Conservation (phyloP, 2,888 invertebrate species). For the Autographa pulchrina region DNA sequence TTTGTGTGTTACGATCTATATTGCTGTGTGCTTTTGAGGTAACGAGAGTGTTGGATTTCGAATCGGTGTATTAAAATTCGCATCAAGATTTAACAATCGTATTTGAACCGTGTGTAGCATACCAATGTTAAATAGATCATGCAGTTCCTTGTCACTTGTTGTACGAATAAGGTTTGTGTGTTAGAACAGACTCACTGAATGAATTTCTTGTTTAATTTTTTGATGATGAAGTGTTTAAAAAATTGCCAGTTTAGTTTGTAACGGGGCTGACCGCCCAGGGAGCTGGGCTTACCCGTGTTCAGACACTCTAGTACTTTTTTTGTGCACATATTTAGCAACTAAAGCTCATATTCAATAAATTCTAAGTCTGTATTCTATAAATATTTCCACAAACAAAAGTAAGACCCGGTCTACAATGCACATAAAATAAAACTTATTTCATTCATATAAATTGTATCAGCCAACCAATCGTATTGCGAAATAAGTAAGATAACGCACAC, state of each 20-base stretch:
- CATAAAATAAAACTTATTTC: slow-evolving; percentile 4
- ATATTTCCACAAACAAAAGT: background rate
- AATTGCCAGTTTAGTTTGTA: background rate
- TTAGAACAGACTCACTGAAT: slow-evolving; percentile 18
- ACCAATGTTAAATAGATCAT: slow-evolving; percentile 38
- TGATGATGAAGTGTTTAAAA: slow-evolving; percentile 2
- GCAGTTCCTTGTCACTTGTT: slow-evolving; percentile 40
- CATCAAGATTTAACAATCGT: slow-evolving; percentile 39
- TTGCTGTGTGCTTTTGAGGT: slow-evolving; percentile 33
- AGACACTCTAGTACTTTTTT: background rate
- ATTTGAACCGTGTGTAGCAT: slow-evolving; percentile 35
- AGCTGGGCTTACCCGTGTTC: background rate
- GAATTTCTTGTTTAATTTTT: background rate
- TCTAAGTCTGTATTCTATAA: background rate
- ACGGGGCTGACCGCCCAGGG: slow-evolving; percentile 5
- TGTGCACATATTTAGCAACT: background rate
- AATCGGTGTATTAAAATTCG: slow-evolving; percentile 50
- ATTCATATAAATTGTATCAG: slow-evolving; percentile 46
- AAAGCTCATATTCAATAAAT: background rate
- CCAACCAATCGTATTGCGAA: slow-evolving; percentile 22
- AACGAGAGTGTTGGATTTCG: slow-evolving; percentile 17
- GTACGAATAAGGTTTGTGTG: slow-evolving; percentile 51
- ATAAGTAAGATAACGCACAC: slow-evolving; percentile 31
- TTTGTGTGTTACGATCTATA: slow-evolving; percentile 20
- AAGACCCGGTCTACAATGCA: background rate